A percentile compares a stretch with the other conserved stretches of the same genome.
These are phyloP conservation scores for Microcebus murinus DNA, from an alignment of 2,113 vertebrate genomes.

Conservation along the genomic window DNA sequence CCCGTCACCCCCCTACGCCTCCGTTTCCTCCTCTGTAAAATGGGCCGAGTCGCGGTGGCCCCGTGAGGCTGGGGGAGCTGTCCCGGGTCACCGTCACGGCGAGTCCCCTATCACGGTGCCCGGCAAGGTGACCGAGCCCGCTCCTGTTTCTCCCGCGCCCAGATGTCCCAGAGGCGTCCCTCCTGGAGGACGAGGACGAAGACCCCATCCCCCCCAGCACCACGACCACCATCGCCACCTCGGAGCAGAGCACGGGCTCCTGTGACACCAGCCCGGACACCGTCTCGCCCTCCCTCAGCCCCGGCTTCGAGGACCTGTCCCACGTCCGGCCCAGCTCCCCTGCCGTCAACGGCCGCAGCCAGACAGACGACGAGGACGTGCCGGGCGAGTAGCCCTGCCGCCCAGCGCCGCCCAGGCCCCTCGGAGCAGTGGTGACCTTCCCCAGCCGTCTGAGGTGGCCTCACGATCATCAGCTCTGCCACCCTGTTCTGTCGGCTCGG, in stretches of 20 bases:
- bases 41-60: not conserved
- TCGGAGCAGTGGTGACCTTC: not conserved
- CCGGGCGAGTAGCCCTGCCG: constrained; percentile 41
- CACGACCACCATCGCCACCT: constrained; percentile 90
- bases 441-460: not conserved
- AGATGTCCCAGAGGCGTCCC: constrained; percentile 92
- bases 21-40: not conserved
- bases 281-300: constrained; percentile 92
- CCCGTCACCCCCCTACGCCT: not conserved
- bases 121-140: not conserved
- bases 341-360: constrained; percentile 86
- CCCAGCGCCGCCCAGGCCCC: constrained; percentile 35
- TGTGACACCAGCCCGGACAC: constrained; percentile 96
- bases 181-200: constrained; percentile 93
- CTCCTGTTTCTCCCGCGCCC: not conserved
- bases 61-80: not conserved
- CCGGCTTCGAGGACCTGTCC: constrained; percentile 95
- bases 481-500: not conserved
- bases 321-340: constrained; percentile 88
- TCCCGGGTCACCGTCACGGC: not conserved
- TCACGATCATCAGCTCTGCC: not conserved
- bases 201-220: constrained; percentile 90
- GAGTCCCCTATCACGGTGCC: not conserved
- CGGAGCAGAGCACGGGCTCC: constrained; percentile 96
- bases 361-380: constrained; percentile 79